A percentile compares a stretch with the other conserved stretches of the same genome.
These are phyloP conservation scores for Chaetura pelagica DNA, from an alignment of 2,113 vertebrate species.

Conservation along the genomic window DNA sequence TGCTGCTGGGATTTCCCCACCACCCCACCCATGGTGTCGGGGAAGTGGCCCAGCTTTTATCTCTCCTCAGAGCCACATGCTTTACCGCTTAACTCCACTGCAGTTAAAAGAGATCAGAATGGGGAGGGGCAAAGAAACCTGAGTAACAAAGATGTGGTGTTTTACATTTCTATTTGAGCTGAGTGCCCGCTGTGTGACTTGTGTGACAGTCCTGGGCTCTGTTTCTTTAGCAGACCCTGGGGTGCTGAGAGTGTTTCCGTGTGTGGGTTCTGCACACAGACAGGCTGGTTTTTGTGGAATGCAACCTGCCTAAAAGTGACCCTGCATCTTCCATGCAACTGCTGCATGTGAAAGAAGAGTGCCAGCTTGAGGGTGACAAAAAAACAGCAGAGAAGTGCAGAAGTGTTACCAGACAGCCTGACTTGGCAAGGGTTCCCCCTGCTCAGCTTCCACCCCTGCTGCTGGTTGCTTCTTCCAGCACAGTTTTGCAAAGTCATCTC, in stretches of 20 bases:
- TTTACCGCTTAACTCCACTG: neutral
- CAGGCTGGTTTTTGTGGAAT: neutral
- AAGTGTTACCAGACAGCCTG: neutral
- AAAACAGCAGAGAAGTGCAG: neutral
- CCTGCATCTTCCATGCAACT: neutral
- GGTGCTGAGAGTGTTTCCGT: neutral
- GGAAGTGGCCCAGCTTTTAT: neutral
- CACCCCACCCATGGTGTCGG: neutral
- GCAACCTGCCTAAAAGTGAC: neutral
- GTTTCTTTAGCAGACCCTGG: neutral
- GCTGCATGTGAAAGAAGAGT: neutral
- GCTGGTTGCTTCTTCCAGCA: neutral
- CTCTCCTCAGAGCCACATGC: neutral
- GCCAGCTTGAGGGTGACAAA: rapidly evolving
- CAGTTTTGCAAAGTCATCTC: neutral
- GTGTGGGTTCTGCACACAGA: neutral
- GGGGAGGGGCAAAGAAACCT: neutral
- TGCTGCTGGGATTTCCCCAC: conserved; percentile 61
- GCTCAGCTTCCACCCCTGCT: neutral
- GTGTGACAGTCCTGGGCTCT: neutral
- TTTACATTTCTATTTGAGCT: neutral
- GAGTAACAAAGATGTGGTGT: neutral
- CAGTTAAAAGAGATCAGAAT: neutral
- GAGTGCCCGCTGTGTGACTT: neutral
- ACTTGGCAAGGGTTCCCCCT: neutral